A percentile compares a stretch with the other conserved stretches of the same genome.
Evolutionary conservation across 2,888 invertebrate species (phyloP).

Genomic region (Sturmia bella): DNA sequence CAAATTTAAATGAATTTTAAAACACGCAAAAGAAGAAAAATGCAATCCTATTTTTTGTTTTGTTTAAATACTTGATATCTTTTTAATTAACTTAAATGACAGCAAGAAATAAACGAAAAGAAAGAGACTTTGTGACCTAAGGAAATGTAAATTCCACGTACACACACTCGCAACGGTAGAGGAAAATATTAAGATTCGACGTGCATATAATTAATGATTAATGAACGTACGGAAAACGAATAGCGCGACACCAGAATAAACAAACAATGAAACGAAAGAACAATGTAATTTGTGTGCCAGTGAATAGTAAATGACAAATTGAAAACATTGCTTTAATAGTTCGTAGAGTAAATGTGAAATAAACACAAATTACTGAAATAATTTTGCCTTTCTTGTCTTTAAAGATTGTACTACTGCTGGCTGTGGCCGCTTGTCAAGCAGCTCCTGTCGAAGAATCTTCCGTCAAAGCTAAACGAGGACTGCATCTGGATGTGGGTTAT

Average conservation of each 20-base stretch:
- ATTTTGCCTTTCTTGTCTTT: background rate
- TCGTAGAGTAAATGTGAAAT: no score
- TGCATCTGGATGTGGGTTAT: slow-evolving; percentile 76
- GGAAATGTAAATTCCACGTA: background rate
- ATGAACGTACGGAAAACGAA: background rate
- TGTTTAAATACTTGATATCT: slow-evolving; percentile 37
- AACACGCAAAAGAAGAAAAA: background rate
- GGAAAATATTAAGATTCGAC: background rate
- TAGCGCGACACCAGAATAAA: no score
- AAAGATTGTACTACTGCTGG: slow-evolving; percentile 64
- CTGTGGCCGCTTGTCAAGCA: slow-evolving; percentile 73
- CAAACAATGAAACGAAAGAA: no score
- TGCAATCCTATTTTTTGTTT: no score
- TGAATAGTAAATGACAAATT: no score
- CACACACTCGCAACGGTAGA: background rate
- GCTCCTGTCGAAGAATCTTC: slow-evolving; percentile 75
- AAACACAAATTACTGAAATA: background rate
- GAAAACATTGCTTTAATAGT: no score
- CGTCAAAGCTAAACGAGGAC: slow-evolving; percentile 77
- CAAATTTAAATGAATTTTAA: background rate
- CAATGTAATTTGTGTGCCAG: no score
- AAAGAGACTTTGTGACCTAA: background rate
- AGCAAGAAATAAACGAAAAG: background rate
- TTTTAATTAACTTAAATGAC: slow-evolving; percentile 46
- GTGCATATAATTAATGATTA: background rate